Evolutionary conservation across 2,113 vertebrate species (phyloP).

Genomic region (Ptychochromis oligacanthus): DNA sequence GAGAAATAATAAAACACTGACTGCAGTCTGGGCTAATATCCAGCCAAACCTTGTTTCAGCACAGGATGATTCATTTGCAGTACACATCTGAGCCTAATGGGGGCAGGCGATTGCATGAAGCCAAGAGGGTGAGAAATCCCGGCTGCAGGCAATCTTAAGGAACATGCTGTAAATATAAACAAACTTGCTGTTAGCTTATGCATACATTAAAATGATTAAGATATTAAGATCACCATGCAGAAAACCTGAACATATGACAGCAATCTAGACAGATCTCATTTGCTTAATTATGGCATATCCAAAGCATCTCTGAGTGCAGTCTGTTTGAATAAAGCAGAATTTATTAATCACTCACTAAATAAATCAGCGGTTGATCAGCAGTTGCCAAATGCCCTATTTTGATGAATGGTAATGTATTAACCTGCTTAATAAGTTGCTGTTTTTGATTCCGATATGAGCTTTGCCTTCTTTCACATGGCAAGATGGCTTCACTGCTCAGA

Average conservation of each 20-base stretch:
- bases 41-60: background rate
- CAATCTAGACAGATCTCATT: constrained; percentile 27
- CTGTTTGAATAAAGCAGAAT: constrained; percentile 23
- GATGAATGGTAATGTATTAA: constrained; percentile 31
- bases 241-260: constrained; percentile 9
- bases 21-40: constrained; percentile 1
- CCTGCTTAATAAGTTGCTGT: constrained; percentile 2
- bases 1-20: background rate
- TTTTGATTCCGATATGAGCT: constrained; percentile 7
- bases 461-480: background rate
- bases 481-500: background rate
- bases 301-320: background rate
- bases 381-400: constrained; percentile 43
- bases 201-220: constrained; percentile 37
- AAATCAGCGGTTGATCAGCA: constrained; percentile 6
- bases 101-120: constrained; percentile 67
- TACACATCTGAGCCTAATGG: constrained; percentile 58
- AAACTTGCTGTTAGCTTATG: constrained; percentile 7
- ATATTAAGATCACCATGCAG: constrained; percentile 1
- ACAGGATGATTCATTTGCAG: constrained; percentile 33
- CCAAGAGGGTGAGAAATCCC: background rate
- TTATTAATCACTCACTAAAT: constrained; percentile 33
- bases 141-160: constrained; percentile 17
- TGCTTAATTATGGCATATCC: constrained; percentile 16
- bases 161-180: constrained; percentile 34